Evolutionary conservation across 1,140 invertebrate genomes (phyloP), one percentile per base, ranked within the genome.

Genomic region (Scaptomyza montana): DNA sequence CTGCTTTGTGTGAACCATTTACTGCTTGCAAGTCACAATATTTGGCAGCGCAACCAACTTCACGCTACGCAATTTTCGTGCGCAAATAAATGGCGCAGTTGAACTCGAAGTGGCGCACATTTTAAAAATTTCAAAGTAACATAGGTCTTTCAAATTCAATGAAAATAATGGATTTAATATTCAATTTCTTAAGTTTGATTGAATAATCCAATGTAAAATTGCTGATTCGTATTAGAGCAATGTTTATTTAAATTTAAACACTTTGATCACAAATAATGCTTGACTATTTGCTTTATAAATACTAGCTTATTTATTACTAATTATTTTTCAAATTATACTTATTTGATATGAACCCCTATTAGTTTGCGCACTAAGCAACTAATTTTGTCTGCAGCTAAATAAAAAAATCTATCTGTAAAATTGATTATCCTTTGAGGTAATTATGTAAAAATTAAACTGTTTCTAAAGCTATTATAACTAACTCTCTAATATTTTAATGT

Each of bases 401-500:
- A 16, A 72, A 86, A 86, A 19, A 36, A 7, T 1, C 69, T 84
- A 72, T 39, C 53, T 66, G 51, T 87, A 66, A 74, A 61, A 47
- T 70, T 51, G 66, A 66, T 82, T 87, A 82, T 80, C 84, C 84
- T 89, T 89, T 89, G 84, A 89, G 85, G 85, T 89, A 89, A 80
- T 76, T 49, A 74, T 78, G 75, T 46, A 43, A 62, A 69, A 28
- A 45, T 30, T 16, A n/a, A 10, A 5, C 6, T 16, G 7, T 36
- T 12, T 21, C 39, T 41, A 10, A 36, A 16, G 25, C 16, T 16
- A 16, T 16, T 16, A 25, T 21, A 21, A 21, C 21, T 41, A 39
- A 59, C 0, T 19, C 2, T 30, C 16, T 43, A 77, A 77, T 87
- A 91, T 61, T 92, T 91, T 33, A 91, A 79, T 46, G 76, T 77